Evolutionary conservation across 2,888 invertebrate genomes (phyloP).

Genomic region (Drosophila incognita): DNA sequence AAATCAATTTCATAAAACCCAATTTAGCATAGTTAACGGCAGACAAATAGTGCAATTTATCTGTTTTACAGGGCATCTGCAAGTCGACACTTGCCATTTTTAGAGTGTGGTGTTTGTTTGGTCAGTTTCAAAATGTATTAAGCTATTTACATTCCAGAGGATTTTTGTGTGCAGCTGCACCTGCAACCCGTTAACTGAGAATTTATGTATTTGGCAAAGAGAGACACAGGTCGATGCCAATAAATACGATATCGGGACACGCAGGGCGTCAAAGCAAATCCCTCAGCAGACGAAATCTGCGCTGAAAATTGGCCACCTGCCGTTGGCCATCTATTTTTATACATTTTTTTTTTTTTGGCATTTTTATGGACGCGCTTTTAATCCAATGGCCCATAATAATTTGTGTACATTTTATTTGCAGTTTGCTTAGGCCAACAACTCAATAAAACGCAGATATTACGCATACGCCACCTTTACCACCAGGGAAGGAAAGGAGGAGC

Average conservation of each 20-base stretch:
- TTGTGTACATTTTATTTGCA: constrained; percentile 80
- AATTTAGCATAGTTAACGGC: neutral
- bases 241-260: constrained; percentile 72
- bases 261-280: constrained; percentile 44
- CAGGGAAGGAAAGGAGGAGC: neutral
- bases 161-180: constrained; percentile 60
- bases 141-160: constrained; percentile 66
- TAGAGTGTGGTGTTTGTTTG: constrained; percentile 42
- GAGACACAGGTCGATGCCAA: constrained; percentile 42
- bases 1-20: neutral
- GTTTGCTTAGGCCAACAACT: constrained; percentile 65
- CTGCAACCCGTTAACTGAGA: constrained; percentile 55
- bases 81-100: neutral
- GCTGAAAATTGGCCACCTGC: constrained; percentile 15
- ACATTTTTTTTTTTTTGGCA: constrained; percentile 16
- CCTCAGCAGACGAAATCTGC: constrained; percentile 12
- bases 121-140: constrained; percentile 63
- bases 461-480: constrained; percentile 52
- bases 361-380: constrained; percentile 56
- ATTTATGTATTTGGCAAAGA: constrained; percentile 73
- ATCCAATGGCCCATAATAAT: constrained; percentile 79
- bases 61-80: neutral
- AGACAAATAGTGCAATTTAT: neutral
- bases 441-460: constrained; percentile 35
- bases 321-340: constrained; percentile 1